Conservation (phyloP, 1,140 invertebrate genomes). For the Micrasema minimum region DNA sequence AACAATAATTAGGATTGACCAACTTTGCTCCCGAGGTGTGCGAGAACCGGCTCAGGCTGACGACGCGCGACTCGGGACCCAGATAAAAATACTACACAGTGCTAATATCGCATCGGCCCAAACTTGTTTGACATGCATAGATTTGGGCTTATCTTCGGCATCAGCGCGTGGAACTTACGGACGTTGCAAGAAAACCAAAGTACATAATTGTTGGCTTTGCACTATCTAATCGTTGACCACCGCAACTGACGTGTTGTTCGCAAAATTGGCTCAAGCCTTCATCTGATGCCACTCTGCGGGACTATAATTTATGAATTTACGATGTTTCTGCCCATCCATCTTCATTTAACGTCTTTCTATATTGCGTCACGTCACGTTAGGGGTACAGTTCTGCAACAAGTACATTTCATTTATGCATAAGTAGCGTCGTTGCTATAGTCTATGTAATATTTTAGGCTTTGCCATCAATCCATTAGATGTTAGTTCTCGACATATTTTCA, state of each 20-base stretch:
- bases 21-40: slow-evolving; percentile 32
- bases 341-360: not conserved
- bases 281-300: slow-evolving; percentile 2
- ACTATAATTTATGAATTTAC: not conserved
- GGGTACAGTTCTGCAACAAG: too few species aligned
- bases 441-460: too few species aligned
- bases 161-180: slow-evolving; percentile 1
- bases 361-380: not conserved
- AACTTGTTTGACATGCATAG: slow-evolving; percentile 38
- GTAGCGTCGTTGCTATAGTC: too few species aligned
- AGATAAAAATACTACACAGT: slow-evolving; percentile 45
- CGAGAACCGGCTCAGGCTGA: slow-evolving; percentile 42
- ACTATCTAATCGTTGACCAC: slow-evolving; percentile 19
- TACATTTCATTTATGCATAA: too few species aligned
- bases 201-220: slow-evolving; percentile 12
- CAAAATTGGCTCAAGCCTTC: slow-evolving; percentile 3
- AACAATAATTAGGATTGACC: slow-evolving; percentile 38
- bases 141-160: slow-evolving; percentile 32
- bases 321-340: too few species aligned
- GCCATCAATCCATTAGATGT: too few species aligned
- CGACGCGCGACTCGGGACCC: slow-evolving; percentile 22
- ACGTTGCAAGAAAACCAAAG: not conserved
- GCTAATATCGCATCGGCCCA: slow-evolving; percentile 44
- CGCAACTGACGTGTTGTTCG: not conserved
- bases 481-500: too few species aligned